Evolutionary conservation across 64 coral and sea anemone species (phyloP).

Genomic region (Montipora capricornis): DNA sequence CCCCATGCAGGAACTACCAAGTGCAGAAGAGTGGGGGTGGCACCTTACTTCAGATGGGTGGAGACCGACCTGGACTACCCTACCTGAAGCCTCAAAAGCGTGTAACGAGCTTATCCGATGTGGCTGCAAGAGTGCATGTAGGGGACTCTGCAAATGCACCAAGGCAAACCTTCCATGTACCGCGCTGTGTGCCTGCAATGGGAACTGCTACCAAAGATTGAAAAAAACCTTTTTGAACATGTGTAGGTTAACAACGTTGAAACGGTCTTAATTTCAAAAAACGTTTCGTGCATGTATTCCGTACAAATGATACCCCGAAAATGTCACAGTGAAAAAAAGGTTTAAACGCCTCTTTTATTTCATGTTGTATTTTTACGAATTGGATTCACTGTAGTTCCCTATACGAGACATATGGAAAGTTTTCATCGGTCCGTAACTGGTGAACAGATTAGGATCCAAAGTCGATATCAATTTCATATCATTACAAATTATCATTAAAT

Average conservation of each 20-base stretch:
- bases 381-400: conserved; percentile 51
- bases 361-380: not conserved
- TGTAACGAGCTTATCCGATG: conserved; percentile 68
- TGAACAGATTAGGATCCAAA: conserved; percentile 24
- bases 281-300: not conserved
- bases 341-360: no score
- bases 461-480: not conserved
- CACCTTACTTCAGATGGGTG: conserved; percentile 45
- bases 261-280: not conserved
- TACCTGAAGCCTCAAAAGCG: conserved; percentile 49
- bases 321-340: no score
- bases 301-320: not conserved
- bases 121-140: conserved; percentile 47
- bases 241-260: not conserved
- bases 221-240: not conserved
- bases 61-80: conserved; percentile 42
- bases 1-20: conserved; percentile 60
- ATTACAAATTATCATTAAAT: conserved; percentile 24
- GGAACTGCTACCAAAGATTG: conserved; percentile 14
- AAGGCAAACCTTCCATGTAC: conserved; percentile 57
- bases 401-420: conserved; percentile 45
- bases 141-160: conserved; percentile 52
- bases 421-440: not conserved
- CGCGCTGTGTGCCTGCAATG: conserved; percentile 27
- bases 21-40: conserved; percentile 64